Base-by-base conservation (phyloP, 2,797 vertebrate species). In the Pseudopleuronectes americanus region DNA sequence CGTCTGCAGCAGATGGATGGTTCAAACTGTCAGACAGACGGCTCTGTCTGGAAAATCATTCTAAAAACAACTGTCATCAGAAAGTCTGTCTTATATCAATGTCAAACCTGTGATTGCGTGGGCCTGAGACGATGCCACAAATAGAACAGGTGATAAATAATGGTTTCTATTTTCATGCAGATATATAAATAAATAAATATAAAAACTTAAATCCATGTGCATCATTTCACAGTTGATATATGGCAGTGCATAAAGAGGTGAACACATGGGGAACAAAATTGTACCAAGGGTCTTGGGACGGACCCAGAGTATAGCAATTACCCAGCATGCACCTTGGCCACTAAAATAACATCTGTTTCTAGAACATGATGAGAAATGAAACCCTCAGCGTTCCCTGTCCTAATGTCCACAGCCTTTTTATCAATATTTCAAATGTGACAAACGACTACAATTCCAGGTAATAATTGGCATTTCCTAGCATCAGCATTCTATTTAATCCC, bases 21-120 rank as follows among this genome's bases (percentile, higher is more conserved):
- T 85, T 89, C 77, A 85, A 86, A 84, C 74, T 69, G 76, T 71
- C 76, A 65, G 74, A 84, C 79, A 80, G 73, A 78, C 56, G 65
- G 64, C 81, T 85, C 64, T 71, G 75, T 90, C 86, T 89, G 84
- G 74, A 83, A 81, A 87, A 81, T 59, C 71, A 53, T 79, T 75
- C 64, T 68, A 63, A 58, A 83, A 81, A 78, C 10, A 1, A 66
- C 80, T 72, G 64, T 70, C 4, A 0, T 43, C 43, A 57, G 53
- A 75, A 2, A 55, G 23, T 72, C 12, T 49, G n/a, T 61, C 28
- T 70, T 68, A 53, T 17, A 38, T 64, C 12, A 41, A 64, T 82
- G 64, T 79, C 13, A 69, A 9, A 55, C 53, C 54, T 38, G 23
- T 57, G 14, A 74, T 58, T 12, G 28, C 36, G 9, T 74, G 74